phyloP scores from a whole-genome alignment of 2,797 vertebrate genomes.

The Cynopterus sphinx region DNA sequence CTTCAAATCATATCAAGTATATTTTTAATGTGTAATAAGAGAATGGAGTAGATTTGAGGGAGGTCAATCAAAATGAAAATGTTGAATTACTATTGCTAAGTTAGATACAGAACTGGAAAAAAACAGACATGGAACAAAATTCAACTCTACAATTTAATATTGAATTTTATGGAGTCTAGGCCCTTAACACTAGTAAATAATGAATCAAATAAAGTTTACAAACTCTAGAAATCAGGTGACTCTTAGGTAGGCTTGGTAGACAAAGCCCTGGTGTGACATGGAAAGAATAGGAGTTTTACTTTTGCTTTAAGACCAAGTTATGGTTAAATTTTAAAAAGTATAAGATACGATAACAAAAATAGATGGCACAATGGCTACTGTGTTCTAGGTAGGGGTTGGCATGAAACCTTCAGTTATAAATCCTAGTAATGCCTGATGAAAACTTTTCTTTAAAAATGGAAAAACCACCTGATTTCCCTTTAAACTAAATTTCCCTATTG shows the following conservation, averaged over 20 bases:
- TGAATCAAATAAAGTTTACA: background rate
- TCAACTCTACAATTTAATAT: background rate
- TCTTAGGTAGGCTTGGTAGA: background rate
- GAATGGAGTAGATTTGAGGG: background rate
- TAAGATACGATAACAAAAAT: conserved; percentile 21
- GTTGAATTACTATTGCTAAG: background rate
- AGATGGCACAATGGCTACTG: background rate
- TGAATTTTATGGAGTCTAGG: background rate
- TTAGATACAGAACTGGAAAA: background rate
- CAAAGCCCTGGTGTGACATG: background rate
- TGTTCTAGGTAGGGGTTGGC: background rate
- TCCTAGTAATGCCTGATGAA: background rate
- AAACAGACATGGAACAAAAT: background rate
- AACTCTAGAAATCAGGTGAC: background rate
- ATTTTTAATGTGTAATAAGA: background rate
- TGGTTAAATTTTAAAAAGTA: background rate
- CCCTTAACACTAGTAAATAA: background rate
- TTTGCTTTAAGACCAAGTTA: background rate
- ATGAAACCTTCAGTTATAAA: background rate
- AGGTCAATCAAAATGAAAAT: background rate
- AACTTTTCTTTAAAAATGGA: background rate
- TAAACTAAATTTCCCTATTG: background rate
- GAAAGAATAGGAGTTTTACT: background rate
- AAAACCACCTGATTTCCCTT: background rate
- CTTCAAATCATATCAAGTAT: background rate